Conservation (phyloP, 2,888 invertebrate species). For the Sycophila texana region DNA sequence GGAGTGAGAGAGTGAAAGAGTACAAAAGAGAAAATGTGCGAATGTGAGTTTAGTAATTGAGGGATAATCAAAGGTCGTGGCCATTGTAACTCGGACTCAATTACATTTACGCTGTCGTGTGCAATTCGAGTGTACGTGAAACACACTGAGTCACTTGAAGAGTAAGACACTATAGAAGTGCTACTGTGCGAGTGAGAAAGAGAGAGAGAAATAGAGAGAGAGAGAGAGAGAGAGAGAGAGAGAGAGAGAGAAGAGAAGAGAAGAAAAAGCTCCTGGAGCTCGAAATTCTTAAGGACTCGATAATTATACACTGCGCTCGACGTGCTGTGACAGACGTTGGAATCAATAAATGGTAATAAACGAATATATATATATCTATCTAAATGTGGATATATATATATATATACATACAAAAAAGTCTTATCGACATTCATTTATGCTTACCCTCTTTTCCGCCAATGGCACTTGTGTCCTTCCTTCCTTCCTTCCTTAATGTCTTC, state of each 20-base stretch:
- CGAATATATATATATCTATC: neutral
- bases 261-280: neutral
- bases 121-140: slow-evolving; percentile 15
- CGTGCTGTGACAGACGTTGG: slow-evolving; percentile 35
- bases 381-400: too few species aligned
- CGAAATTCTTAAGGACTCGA: too few species aligned
- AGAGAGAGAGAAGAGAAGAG: neutral
- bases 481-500: too few species aligned
- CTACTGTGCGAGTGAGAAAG: slow-evolving; percentile 11
- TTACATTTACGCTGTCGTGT: slow-evolving; percentile 1
- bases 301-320: neutral
- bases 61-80: slow-evolving; percentile 46
- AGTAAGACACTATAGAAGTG: slow-evolving; percentile 22
- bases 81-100: slow-evolving; percentile 31
- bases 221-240: neutral
- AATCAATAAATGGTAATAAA: slow-evolving; percentile 56
- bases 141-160: slow-evolving; percentile 22
- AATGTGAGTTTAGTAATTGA: neutral
- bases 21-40: neutral
- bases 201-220: neutral
- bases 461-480: too few species aligned
- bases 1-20: neutral
- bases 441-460: too few species aligned
- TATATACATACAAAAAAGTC: too few species aligned
- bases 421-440: too few species aligned